Percentiles rank a stretch among this genome's conserved stretches.
Evolutionary conservation across 2,797 vertebrate species (phyloP).

Genomic region (Echeneis naucrates): DNA sequence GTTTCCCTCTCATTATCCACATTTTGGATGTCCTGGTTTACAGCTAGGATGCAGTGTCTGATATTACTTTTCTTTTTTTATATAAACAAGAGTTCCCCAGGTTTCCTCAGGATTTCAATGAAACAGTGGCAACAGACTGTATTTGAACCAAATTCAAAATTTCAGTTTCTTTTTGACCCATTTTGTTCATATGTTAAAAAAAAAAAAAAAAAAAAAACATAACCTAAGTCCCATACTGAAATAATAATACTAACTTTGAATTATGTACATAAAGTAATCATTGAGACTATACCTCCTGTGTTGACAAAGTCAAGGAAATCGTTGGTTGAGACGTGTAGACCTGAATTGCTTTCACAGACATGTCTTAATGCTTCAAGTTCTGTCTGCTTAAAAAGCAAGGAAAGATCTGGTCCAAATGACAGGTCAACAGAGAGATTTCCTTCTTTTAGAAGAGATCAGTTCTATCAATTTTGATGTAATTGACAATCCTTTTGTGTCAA

Average conservation of each 20-base stretch:
- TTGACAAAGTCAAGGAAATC: slow-evolving; percentile 33
- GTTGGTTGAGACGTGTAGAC: slow-evolving; percentile 2
- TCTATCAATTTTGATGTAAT: slow-evolving; percentile 41
- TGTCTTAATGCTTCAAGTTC: slow-evolving; percentile 6
- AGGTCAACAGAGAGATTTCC: slow-evolving; percentile 12
- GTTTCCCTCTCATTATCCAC: slow-evolving; percentile 7
- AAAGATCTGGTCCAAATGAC: slow-evolving; percentile 33
- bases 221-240: slow-evolving; percentile 44
- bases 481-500: slow-evolving; percentile 42
- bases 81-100: slow-evolving; percentile 31
- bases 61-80: slow-evolving; percentile 34
- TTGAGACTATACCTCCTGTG: slow-evolving; percentile 39
- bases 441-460: slow-evolving; percentile 44
- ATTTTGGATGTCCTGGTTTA: slow-evolving; percentile 61
- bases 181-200: slow-evolving; percentile 34
- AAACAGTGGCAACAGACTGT: slow-evolving; percentile 19
- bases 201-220: slow-evolving; percentile 13
- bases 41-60: slow-evolving; percentile 46
- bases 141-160: slow-evolving; percentile 50
- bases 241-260: slow-evolving; percentile 51
- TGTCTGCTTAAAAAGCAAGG: slow-evolving; percentile 4
- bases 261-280: slow-evolving; percentile 72
- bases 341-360: slow-evolving; percentile 26
- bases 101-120: slow-evolving; percentile 35
- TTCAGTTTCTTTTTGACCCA: slow-evolving; percentile 38